Percentiles rank a stretch among this genome's conserved stretches.
phyloP scores from a whole-genome alignment of 2,113 vertebrate species.

The Nansenia antarctica region DNA sequence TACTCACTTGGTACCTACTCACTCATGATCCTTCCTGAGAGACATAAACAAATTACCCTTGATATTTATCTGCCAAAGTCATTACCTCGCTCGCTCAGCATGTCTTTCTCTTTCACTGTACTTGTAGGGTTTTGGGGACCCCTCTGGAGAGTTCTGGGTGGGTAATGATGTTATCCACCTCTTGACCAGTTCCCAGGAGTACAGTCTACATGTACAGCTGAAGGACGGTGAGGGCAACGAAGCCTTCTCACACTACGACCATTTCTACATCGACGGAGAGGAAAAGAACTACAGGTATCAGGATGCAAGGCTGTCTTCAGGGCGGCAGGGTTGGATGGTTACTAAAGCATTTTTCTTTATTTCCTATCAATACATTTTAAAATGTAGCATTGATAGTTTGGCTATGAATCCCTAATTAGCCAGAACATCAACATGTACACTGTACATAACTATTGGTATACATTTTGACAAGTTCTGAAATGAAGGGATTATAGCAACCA shows the following conservation, averaged over 20 bases:
- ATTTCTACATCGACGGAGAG: constrained; percentile 75
- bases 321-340: too few relatives aligned
- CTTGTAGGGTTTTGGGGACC: constrained; percentile 80
- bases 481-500: too few relatives aligned
- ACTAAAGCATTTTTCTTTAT: too few relatives aligned
- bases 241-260: constrained; percentile 76
- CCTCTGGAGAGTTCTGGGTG: constrained; percentile 80
- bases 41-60: background rate
- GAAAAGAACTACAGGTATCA: constrained; percentile 79
- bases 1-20: too few relatives aligned
- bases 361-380: too few relatives aligned
- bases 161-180: constrained; percentile 82
- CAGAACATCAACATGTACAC: too few relatives aligned
- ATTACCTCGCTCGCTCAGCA: background rate
- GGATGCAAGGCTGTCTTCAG: background rate
- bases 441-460: too few relatives aligned
- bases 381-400: too few relatives aligned
- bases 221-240: constrained; percentile 76
- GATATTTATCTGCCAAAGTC: too few relatives aligned
- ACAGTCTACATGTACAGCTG: constrained; percentile 75
- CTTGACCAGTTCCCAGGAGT: constrained; percentile 72
- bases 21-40: too few relatives aligned
- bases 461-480: too few relatives aligned
- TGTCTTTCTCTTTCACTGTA: background rate
- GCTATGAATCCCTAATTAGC: too few relatives aligned